A percentile compares a stretch with the other conserved stretches of the same genome.
These are phyloP conservation scores for Bellardia pandia DNA, from an alignment of 2,888 invertebrate genomes.

Conservation along the genomic window DNA sequence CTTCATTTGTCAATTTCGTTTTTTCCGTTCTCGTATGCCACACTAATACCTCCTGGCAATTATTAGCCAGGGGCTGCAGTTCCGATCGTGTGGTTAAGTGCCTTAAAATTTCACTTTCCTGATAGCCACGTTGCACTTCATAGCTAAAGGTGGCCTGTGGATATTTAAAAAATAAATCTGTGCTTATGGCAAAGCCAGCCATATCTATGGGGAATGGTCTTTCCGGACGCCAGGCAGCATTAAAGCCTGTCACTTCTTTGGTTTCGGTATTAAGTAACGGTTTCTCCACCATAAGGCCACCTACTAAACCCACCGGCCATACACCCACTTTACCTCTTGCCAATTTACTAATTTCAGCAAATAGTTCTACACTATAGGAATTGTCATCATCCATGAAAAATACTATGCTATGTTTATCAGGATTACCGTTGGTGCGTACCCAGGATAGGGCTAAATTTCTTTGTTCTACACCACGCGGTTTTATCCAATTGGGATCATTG, in stretches of 20 bases:
- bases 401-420: slow-evolving; percentile 87
- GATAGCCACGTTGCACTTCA: slow-evolving; percentile 94
- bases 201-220: slow-evolving; percentile 98
- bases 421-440: slow-evolving; percentile 85
- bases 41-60: slow-evolving; percentile 97
- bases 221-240: slow-evolving; percentile 94
- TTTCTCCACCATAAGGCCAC: slow-evolving; percentile 96
- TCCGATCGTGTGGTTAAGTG: slow-evolving; percentile 89
- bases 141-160: slow-evolving; percentile 92
- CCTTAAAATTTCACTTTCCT: slow-evolving; percentile 93
- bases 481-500: slow-evolving; percentile 89
- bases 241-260: slow-evolving; percentile 85
- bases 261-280: slow-evolving; percentile 89
- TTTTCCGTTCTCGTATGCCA: slow-evolving; percentile 99
- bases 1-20: slow-evolving; percentile 90
- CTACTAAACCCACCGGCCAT: slow-evolving; percentile 98
- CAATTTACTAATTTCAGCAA: slow-evolving; percentile 94
- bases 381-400: slow-evolving; percentile 99
- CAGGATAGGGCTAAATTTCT: slow-evolving; percentile 93
- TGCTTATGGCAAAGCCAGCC: slow-evolving; percentile 97
- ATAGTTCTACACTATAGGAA: slow-evolving; percentile 94
- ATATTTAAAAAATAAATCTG: slow-evolving; percentile 89
- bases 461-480: slow-evolving; percentile 95
- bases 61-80: slow-evolving; percentile 95
- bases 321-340: slow-evolving; percentile 90